A percentile compares a stretch with the other conserved stretches of the same genome.
Evolutionary conservation across 2,113 vertebrate genomes (phyloP).

Genomic region (Scartelaos histophorus): DNA sequence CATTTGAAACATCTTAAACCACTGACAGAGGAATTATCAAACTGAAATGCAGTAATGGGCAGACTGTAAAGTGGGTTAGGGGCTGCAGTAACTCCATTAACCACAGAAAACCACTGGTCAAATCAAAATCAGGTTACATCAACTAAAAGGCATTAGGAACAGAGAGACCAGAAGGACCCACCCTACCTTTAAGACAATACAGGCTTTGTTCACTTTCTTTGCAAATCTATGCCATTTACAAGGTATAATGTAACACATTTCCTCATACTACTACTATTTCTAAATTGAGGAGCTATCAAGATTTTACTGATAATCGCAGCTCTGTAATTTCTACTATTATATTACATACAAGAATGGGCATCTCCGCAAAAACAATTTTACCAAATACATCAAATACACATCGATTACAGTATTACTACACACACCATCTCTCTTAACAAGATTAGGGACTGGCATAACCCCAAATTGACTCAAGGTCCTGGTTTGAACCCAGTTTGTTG

Average conservation of each 20-base stretch:
- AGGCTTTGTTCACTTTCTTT: neutral
- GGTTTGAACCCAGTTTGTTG: no score
- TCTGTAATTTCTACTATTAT: no score
- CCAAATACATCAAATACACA: neutral
- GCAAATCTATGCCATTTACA: neutral
- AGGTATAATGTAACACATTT: neutral
- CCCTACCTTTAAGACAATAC: constrained; percentile 9
- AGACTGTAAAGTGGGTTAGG: constrained; percentile 26
- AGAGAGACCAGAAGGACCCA: constrained; percentile 8
- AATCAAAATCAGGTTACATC: constrained; percentile 32
- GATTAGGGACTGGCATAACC: neutral
- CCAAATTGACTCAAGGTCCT: neutral
- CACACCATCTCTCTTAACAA: neutral
- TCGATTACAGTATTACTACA: no score
- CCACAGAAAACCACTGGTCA: constrained; percentile 21
- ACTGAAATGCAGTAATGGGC: constrained; percentile 28
- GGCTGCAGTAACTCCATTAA: constrained; percentile 14
- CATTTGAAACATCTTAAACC: constrained; percentile 33
- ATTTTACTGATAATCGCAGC: no score
- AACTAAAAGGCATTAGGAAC: constrained; percentile 26
- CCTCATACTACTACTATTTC: no score
- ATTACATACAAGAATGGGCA: neutral
- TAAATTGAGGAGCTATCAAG: no score
- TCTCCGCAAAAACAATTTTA: neutral
- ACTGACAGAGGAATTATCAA: constrained; percentile 38